phyloP scores from a whole-genome alignment of 2,113 vertebrate genomes.

The Rafetus swinhoei region DNA sequence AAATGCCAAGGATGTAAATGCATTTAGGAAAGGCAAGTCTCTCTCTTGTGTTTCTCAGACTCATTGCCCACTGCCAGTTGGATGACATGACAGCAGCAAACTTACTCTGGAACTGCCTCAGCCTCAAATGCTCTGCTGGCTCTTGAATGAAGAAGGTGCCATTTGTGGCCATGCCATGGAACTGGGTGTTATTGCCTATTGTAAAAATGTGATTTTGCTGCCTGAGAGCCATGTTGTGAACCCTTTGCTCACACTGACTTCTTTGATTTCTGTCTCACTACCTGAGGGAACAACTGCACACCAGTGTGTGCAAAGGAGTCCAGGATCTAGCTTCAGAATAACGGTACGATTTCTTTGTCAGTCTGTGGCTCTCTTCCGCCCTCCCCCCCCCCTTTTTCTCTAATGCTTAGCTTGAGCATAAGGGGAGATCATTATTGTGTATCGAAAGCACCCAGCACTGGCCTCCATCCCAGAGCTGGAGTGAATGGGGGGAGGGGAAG shows the following conservation, averaged over 20 bases:
- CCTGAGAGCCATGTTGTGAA: not conserved
- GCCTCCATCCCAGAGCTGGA: not conserved
- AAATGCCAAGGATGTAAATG: conserved; percentile 64
- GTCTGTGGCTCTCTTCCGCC: not conserved
- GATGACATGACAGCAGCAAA: conserved; percentile 31
- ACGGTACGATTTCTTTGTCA: not conserved
- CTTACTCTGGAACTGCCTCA: not conserved
- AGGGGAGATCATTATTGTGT: not conserved
- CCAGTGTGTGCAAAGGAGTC: not conserved
- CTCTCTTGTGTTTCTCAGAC: conserved; percentile 34
- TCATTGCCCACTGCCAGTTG: conserved; percentile 56
- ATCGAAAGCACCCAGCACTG: not conserved
- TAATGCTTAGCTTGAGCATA: not conserved
- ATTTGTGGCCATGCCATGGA: not conserved
- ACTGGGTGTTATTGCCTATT: fast-evolving
- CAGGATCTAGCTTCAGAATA: not conserved
- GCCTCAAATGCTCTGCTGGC: not conserved
- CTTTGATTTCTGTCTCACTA: not conserved
- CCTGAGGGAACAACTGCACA: not conserved
- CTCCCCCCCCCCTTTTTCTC: not conserved
- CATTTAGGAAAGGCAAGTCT: conserved; percentile 27
- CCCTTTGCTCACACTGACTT: not conserved
- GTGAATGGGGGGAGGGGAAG: not conserved
- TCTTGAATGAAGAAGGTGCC: not conserved
- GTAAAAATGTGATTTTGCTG: fast-evolving